Evolutionary conservation across 92 coral and sea anemone species (phyloP).

Genomic region (Plumapathes pennacea): DNA sequence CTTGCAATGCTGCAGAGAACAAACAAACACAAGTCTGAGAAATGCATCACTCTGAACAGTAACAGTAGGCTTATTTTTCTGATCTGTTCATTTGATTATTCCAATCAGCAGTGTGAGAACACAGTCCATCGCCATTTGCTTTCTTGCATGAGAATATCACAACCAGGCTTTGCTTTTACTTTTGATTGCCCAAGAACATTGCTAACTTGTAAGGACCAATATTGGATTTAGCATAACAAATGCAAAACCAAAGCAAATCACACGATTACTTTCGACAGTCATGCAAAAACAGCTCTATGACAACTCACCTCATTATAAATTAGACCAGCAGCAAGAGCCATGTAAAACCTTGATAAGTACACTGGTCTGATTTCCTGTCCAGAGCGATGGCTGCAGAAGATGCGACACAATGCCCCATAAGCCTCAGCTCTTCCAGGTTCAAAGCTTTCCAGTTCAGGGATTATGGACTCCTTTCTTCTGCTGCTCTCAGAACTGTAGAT

Average conservation of each 20-base stretch:
- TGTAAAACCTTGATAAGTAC: slow-evolving; percentile 86
- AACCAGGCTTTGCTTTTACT: no score
- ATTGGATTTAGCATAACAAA: no score
- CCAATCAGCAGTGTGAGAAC: no score
- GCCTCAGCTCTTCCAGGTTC: slow-evolving; percentile 99
- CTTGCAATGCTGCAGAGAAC: slow-evolving; percentile 61
- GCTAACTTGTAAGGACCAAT: no score
- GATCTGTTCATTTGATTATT: no score
- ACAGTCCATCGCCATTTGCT: no score
- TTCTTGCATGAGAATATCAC: no score
- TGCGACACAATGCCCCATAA: slow-evolving; percentile 89
- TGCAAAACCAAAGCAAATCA: no score
- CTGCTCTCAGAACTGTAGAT: slow-evolving; percentile 32
- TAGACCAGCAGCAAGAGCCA: slow-evolving; percentile 82
- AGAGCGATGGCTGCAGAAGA: slow-evolving; percentile 93
- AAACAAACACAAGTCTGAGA: neutral
- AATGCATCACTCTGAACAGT: no score
- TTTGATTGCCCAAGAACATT: no score
- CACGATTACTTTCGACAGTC: neutral
- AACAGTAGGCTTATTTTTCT: no score
- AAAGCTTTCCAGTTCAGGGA: slow-evolving; percentile 56
- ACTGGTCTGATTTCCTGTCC: slow-evolving; percentile 85
- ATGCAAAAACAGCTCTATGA: neutral
- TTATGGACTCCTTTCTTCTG: slow-evolving; percentile 42
- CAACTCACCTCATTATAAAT: slow-evolving; percentile 73